Evolutionary conservation across 2,888 invertebrate species (phyloP).

Genomic region (Druceiella hillmani): DNA sequence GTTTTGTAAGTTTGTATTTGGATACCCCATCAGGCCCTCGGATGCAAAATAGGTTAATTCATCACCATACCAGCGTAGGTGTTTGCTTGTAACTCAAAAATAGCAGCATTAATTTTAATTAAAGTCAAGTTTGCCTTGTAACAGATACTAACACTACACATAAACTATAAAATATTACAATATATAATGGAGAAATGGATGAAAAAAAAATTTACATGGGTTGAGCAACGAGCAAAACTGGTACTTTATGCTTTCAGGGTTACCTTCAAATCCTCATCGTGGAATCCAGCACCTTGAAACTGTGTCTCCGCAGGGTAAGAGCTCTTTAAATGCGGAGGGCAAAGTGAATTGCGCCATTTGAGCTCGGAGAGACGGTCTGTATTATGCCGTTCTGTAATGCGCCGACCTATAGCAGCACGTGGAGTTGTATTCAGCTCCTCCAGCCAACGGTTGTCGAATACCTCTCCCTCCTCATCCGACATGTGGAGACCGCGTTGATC

Average conservation of each 20-base stretch:
- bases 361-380: slow-evolving; percentile 57
- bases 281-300: slow-evolving; percentile 50
- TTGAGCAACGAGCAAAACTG: no score
- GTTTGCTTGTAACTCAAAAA: no score
- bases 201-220: no score
- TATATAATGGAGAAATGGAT: no score
- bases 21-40: no score
- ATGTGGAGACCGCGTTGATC: slow-evolving; percentile 56
- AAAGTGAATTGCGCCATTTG: slow-evolving; percentile 73
- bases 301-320: slow-evolving; percentile 80
- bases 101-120: no score
- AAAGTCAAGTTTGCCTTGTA: no score
- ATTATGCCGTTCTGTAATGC: slow-evolving; percentile 24
- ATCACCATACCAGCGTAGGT: no score
- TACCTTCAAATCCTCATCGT: slow-evolving; percentile 65
- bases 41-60: no score
- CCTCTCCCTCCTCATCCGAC: slow-evolving; percentile 83
- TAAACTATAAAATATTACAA: no score
- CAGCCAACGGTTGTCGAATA: slow-evolving; percentile 77
- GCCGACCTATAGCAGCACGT: slow-evolving; percentile 33
- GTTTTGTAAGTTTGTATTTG: no score
- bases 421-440: slow-evolving; percentile 59
- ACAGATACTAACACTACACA: no score
- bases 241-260: slow-evolving; percentile 23
- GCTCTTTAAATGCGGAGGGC: slow-evolving; percentile 80